Conservation (phyloP, 1,140 invertebrate species). For the Semibalanus balanoides region DNA sequence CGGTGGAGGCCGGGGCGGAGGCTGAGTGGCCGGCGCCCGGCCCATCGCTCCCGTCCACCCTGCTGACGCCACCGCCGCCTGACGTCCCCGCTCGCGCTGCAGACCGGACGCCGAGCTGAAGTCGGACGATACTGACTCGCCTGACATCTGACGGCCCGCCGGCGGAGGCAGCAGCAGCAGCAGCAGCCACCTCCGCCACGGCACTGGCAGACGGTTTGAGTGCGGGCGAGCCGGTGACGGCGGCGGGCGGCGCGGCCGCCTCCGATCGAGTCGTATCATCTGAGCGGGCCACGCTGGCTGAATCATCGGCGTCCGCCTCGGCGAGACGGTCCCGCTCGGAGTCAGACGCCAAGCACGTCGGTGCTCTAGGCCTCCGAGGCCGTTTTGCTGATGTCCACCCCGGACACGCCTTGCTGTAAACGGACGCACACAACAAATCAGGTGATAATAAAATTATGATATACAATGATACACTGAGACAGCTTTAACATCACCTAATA, state of each 20-base stretch:
- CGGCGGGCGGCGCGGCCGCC: constrained; percentile 35
- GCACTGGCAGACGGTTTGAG: neutral
- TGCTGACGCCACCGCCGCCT: constrained; percentile 18
- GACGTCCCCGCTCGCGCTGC: constrained; percentile 30
- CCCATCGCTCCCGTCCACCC: neutral
- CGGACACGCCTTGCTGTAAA: neutral
- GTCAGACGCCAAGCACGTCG: constrained; percentile 86
- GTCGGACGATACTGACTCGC: neutral
- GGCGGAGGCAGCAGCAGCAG: constrained; percentile 28
- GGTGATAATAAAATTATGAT: too few species aligned
- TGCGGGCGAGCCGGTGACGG: constrained; percentile 14
- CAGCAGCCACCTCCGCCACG: neutral
- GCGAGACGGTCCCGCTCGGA: constrained; percentile 65
- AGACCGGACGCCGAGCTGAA: constrained; percentile 35
- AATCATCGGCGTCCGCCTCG: constrained; percentile 71
- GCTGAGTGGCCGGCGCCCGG: neutral
- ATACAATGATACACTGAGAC: too few species aligned
- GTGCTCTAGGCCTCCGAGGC: constrained; percentile 95
- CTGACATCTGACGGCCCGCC: constrained; percentile 15
- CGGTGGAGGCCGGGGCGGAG: neutral
- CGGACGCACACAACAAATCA: too few species aligned
- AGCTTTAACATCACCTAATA: too few species aligned
- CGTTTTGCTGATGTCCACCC: constrained; percentile 64
- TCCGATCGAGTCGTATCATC: constrained; percentile 55
- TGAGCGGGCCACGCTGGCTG: constrained; percentile 54